These are phyloP conservation scores for Monomorium pharaonis DNA, from an alignment of 1,140 invertebrate genomes.

Conservation along the genomic window DNA sequence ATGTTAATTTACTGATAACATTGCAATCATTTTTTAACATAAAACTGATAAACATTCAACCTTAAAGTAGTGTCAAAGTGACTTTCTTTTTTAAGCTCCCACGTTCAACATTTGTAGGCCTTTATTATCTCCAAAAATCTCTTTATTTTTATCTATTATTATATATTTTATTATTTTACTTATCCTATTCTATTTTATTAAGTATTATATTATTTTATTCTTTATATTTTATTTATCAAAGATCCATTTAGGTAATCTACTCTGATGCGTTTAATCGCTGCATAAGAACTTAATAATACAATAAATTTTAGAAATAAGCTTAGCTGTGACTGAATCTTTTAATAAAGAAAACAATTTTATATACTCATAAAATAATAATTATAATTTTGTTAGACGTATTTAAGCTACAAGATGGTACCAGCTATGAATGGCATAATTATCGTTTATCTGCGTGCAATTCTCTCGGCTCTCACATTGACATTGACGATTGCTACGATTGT, in stretches of 20 bases:
- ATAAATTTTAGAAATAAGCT: neutral
- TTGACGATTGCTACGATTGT: constrained; percentile 71
- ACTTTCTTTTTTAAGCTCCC: neutral
- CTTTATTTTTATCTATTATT: neutral
- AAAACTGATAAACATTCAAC: neutral
- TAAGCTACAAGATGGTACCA: constrained; percentile 75
- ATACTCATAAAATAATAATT: neutral
- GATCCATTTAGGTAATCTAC: neutral
- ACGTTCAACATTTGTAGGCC: neutral
- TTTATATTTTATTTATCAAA: neutral
- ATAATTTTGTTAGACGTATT: constrained; percentile 68
- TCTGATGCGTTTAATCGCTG: neutral
- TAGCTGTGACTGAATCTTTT: neutral
- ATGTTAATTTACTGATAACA: neutral
- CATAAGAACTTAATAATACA: neutral
- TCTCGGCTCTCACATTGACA: constrained; percentile 71
- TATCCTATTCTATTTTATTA: neutral
- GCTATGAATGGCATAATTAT: constrained; percentile 69
- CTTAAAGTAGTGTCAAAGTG: neutral
- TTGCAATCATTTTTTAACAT: neutral
- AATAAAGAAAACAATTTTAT: constrained; percentile 13
- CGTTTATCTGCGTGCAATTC: constrained; percentile 67
- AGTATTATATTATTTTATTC: neutral
- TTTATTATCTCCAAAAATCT: neutral
- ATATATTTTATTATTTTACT: neutral